Conservation (phyloP, 2,888 invertebrate species). For the Drosophila limbata region DNA sequence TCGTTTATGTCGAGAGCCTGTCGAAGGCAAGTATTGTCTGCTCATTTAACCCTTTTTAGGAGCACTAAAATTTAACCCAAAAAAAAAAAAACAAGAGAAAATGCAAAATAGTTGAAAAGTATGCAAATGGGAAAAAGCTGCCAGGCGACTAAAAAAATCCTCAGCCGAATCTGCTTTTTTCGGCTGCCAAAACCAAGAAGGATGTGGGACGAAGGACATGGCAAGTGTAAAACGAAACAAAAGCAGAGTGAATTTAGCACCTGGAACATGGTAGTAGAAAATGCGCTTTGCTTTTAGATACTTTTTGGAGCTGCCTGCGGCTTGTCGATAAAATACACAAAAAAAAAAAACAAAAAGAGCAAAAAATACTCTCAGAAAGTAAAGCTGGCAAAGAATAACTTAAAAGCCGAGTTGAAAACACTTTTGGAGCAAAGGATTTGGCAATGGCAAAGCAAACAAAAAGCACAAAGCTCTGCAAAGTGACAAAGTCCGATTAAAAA, state of each 20-base stretch:
- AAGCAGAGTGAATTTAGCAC: constrained; percentile 68
- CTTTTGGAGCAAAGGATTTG: constrained; percentile 70
- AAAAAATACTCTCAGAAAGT: constrained; percentile 7
- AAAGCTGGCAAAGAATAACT: constrained; percentile 42
- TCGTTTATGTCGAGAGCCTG: constrained; percentile 24
- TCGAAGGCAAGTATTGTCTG: constrained; percentile 48
- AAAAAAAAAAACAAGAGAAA: constrained; percentile 27
- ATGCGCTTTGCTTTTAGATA: constrained; percentile 63
- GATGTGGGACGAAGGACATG: background rate
- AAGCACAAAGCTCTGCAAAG: constrained; percentile 54
- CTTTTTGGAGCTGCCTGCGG: constrained; percentile 31
- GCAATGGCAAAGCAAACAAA: constrained; percentile 69
- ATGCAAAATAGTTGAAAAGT: constrained; percentile 75
- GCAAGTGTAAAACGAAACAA: constrained; percentile 52
- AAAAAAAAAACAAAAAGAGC: constrained; percentile 3
- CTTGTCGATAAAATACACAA: constrained; percentile 48
- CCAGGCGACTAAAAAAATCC: constrained; percentile 44
- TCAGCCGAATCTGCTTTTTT: constrained; percentile 22
- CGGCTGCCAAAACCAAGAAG: background rate
- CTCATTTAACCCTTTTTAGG: constrained; percentile 57
- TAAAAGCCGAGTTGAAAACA: constrained; percentile 73
- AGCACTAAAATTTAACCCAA: constrained; percentile 26
- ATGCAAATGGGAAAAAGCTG: constrained; percentile 68
- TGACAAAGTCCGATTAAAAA: constrained; percentile 67
- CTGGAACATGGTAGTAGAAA: constrained; percentile 64